Conservation (phyloP, 2,888 invertebrate genomes). For the Drosophila pseudotakahashii region DNA sequence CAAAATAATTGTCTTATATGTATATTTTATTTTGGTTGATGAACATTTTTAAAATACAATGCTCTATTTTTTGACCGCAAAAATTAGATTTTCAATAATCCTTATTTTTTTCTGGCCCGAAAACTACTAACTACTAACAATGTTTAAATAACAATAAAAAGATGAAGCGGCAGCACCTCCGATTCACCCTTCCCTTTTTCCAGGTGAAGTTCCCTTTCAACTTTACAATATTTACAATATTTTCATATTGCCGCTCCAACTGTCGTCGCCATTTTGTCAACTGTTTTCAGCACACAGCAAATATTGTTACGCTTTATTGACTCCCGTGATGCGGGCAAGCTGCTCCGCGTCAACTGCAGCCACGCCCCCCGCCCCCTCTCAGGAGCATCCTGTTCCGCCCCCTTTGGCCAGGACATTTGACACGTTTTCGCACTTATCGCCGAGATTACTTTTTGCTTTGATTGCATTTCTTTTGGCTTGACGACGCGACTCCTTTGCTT, state of each 20-base stretch:
- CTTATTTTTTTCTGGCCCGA: too few species aligned
- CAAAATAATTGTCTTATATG: too few species aligned
- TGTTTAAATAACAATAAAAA: neutral
- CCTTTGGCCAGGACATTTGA: constrained; percentile 48
- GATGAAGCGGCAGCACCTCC: neutral
- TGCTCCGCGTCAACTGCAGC: constrained; percentile 39
- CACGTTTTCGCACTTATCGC: constrained; percentile 79
- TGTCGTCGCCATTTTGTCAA: constrained; percentile 62
- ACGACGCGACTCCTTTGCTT: constrained; percentile 39
- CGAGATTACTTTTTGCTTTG: constrained; percentile 78
- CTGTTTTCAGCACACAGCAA: constrained; percentile 53
- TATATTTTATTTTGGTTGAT: too few species aligned
- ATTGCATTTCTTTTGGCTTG: constrained; percentile 62
- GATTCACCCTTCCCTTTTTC: constrained; percentile 12
- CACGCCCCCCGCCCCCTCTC: constrained; percentile 22
- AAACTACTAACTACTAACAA: neutral
- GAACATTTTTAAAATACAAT: too few species aligned
- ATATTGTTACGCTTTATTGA: constrained; percentile 57
- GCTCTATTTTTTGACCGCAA: too few species aligned
- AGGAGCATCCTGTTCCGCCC: constrained; percentile 9
- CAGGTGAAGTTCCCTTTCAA: constrained; percentile 40
- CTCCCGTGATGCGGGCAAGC: constrained; percentile 45
- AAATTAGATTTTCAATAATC: too few species aligned
- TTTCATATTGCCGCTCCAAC: constrained; percentile 51
- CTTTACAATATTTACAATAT: constrained; percentile 53